phyloP scores from a whole-genome alignment of 2,113 vertebrate species.

The Brachypodius melanocephalos region DNA sequence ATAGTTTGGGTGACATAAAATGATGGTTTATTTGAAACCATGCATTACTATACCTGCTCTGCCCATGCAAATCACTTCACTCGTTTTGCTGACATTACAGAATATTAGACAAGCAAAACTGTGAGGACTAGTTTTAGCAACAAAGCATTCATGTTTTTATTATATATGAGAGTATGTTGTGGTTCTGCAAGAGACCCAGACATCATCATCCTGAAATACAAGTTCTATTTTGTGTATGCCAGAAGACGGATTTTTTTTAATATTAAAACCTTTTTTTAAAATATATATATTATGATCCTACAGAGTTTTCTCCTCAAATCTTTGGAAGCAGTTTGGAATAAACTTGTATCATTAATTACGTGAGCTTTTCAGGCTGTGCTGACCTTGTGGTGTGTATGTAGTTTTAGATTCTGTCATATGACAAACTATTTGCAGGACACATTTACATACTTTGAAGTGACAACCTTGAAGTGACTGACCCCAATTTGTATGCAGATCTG shows the following conservation, averaged over 20 bases:
- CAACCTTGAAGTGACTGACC: constrained; percentile 19
- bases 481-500: constrained; percentile 25
- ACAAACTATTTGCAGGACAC: background rate
- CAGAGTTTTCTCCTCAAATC: background rate
- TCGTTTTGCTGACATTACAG: background rate
- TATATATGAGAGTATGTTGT: background rate
- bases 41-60: background rate
- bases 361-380: background rate
- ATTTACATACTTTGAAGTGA: background rate
- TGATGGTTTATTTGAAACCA: background rate
- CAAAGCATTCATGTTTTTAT: background rate
- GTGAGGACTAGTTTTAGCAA: background rate
- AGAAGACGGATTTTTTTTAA: background rate
- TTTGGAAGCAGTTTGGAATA: background rate
- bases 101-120: background rate
- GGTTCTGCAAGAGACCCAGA: background rate
- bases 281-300: background rate
- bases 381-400: background rate
- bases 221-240: background rate
- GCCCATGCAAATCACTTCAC: background rate
- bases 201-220: background rate
- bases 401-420: background rate
- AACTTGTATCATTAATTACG: background rate
- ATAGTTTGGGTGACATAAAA: background rate
- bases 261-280: background rate